A percentile compares a stretch with the other conserved stretches of the same genome.
Conservation (phyloP, 2,113 vertebrate species). For the Gasterosteus nipponicus region DNA sequence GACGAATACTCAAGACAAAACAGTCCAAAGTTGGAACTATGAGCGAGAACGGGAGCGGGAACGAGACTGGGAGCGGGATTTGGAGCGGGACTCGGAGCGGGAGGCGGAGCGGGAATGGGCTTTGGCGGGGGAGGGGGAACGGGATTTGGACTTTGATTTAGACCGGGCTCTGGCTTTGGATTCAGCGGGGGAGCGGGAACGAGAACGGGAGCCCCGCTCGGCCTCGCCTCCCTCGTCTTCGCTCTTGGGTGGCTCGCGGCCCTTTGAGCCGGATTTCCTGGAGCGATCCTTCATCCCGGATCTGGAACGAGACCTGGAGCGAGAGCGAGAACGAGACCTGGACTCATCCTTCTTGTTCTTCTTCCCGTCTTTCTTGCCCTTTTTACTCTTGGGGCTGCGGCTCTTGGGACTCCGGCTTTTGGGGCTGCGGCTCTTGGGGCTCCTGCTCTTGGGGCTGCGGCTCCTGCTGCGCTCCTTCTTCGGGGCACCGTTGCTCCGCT, state of each 20-base stretch:
- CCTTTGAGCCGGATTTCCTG: slow-evolving; percentile 74
- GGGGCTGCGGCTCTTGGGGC: slow-evolving; percentile 83
- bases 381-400: slow-evolving; percentile 87
- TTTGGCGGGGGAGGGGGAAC: slow-evolving; percentile 59
- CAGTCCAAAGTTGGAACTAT: slow-evolving; percentile 57
- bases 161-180: slow-evolving; percentile 65
- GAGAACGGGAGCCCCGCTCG: slow-evolving; percentile 67
- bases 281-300: slow-evolving; percentile 70
- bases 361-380: slow-evolving; percentile 86
- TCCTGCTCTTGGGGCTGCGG: slow-evolving; percentile 84
- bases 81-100: slow-evolving; percentile 65
- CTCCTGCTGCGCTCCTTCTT: slow-evolving; percentile 83
- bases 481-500: slow-evolving; percentile 69
- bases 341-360: slow-evolving; percentile 81
- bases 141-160: slow-evolving; percentile 71
- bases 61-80: slow-evolving; percentile 64
- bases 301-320: slow-evolving; percentile 83
- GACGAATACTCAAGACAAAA: slow-evolving; percentile 37
- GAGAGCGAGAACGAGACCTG: slow-evolving; percentile 83
- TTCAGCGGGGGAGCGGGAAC: slow-evolving; percentile 61
- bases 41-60: slow-evolving; percentile 71
- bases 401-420: slow-evolving; percentile 80
- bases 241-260: slow-evolving; percentile 65
- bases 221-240: slow-evolving; percentile 63
- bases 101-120: slow-evolving; percentile 63